phyloP scores from a whole-genome alignment of 2,113 vertebrate species.

The Globicephala melas region DNA sequence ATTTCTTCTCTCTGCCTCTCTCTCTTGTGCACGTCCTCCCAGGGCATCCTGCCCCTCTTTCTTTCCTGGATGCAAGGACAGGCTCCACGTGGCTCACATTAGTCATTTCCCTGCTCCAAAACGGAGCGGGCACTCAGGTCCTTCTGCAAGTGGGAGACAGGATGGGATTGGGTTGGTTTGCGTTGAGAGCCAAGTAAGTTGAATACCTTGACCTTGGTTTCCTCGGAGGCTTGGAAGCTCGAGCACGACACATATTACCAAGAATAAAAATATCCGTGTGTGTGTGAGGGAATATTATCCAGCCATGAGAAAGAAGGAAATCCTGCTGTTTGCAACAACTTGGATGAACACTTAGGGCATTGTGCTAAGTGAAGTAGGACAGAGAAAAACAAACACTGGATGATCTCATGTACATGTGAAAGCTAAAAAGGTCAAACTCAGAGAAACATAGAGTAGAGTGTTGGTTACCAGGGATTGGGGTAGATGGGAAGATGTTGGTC shows the following conservation, averaged over 20 bases:
- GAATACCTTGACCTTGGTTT: background rate
- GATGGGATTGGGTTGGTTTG: background rate
- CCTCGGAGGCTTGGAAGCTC: background rate
- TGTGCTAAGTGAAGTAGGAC: background rate
- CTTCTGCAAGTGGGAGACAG: background rate
- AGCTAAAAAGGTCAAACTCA: background rate
- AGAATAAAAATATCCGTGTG: background rate
- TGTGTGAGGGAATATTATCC: background rate
- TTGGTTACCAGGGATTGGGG: background rate
- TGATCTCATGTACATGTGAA: background rate
- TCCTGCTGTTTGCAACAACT: background rate
- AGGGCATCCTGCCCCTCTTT: background rate
- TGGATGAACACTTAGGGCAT: background rate
- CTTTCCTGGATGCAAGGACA: background rate
- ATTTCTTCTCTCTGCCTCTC: background rate
- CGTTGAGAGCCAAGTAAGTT: background rate
- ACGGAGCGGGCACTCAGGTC: background rate
- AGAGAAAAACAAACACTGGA: background rate
- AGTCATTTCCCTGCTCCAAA: background rate
- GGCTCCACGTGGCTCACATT: background rate
- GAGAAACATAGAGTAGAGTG: background rate
- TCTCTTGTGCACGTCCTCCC: background rate
- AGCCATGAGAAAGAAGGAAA: background rate
- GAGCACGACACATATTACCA: background rate
- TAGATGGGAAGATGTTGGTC: background rate